Percentiles rank a stretch among this genome's conserved stretches.
These are phyloP conservation scores for Epizoanthus fatuus DNA, from an alignment of 92 coral and sea anemone genomes.

Conservation along the genomic window DNA sequence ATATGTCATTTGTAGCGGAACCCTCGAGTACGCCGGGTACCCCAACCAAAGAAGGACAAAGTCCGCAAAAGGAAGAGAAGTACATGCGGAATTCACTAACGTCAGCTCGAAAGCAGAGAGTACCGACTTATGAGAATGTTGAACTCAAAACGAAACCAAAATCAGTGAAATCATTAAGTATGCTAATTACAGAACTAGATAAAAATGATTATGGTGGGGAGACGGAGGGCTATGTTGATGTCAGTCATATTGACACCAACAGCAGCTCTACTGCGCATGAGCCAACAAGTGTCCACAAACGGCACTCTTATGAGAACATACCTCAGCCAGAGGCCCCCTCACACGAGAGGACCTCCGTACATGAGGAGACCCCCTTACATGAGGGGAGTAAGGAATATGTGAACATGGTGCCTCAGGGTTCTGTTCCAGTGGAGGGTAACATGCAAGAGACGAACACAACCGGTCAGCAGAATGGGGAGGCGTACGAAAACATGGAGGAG, in stretches of 20 bases:
- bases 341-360: not conserved
- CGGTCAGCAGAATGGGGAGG: conserved; percentile 1
- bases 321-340: not conserved
- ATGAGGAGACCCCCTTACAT: not conserved
- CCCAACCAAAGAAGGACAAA: conserved; percentile 6
- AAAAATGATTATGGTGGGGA: not conserved
- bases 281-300: not conserved
- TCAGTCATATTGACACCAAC: not conserved
- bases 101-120: conserved; percentile 35
- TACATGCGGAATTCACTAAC: conserved; percentile 38
- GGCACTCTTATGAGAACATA: conserved; percentile 32
- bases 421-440: not conserved
- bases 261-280: not conserved
- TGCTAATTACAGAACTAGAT: conserved; percentile 37
- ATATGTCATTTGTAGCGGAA: conserved; percentile 26
- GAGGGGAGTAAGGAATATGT: conserved; percentile 22
- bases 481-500: conserved; percentile 20
- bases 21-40: conserved; percentile 29
- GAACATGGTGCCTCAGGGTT: not conserved
- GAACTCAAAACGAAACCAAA: conserved; percentile 52
- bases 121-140: conserved; percentile 76
- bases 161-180: conserved; percentile 22
- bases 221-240: conserved; percentile 7
- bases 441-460: not conserved
- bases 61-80: conserved; percentile 28